Evolutionary conservation across 2,888 invertebrate species (phyloP).

Genomic region (Lasioglossum leucozonium): DNA sequence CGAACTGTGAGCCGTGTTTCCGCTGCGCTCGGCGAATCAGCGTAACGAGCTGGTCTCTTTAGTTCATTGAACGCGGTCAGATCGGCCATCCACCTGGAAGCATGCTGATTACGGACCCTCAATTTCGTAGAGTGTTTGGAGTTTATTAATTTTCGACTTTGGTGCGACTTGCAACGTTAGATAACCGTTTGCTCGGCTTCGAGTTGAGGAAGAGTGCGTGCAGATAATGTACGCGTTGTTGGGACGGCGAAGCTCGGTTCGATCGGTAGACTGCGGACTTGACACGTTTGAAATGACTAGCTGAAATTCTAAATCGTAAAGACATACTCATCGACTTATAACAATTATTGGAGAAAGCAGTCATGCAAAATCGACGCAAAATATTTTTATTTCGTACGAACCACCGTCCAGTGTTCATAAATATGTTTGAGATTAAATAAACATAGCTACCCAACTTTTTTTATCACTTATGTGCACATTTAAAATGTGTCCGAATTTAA

Average conservation of each 20-base stretch:
- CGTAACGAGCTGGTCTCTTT: background rate
- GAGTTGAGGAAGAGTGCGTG: background rate
- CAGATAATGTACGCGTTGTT: background rate
- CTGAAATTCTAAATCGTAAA: no score
- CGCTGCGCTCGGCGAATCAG: slow-evolving; percentile 3
- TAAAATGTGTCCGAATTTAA: no score
- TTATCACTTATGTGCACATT: no score
- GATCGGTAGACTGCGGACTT: no score
- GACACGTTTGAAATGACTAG: no score
- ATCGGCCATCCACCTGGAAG: background rate
- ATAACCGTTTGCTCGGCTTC: background rate
- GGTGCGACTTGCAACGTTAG: background rate
- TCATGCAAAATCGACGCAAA: background rate
- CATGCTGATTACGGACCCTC: background rate
- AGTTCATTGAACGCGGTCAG: background rate
- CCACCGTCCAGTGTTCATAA: background rate
- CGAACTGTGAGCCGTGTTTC: background rate
- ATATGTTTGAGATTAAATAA: background rate
- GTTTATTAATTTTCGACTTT: background rate
- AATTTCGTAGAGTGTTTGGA: background rate
- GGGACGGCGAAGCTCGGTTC: no score
- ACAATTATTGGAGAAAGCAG: background rate
- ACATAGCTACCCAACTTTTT: no score
- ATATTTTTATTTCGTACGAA: background rate
- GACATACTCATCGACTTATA: no score